Percentiles rank a stretch among this genome's conserved stretches.
Conservation (phyloP, 2,113 vertebrate species). For the Sminthopsis crassicaudata region DNA sequence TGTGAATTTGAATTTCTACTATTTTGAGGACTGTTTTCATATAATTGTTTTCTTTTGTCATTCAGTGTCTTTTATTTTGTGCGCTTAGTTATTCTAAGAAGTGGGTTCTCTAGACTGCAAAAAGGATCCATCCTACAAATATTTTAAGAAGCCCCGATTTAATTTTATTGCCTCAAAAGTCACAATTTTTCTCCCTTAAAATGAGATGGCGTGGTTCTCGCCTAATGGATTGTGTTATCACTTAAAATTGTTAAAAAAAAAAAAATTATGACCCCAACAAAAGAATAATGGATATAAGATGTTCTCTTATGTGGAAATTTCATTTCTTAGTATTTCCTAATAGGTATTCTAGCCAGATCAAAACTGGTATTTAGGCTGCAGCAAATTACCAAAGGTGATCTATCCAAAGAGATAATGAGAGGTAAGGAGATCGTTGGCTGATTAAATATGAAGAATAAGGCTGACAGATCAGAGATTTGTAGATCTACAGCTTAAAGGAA, state of each 20-base stretch:
- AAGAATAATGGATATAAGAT: not conserved
- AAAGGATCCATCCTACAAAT: not conserved
- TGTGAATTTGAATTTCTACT: not conserved
- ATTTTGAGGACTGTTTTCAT: not conserved
- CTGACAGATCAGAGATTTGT: not conserved
- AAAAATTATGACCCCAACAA: not conserved
- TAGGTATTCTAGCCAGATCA: not conserved
- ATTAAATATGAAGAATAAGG: not conserved
- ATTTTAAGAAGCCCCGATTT: not conserved
- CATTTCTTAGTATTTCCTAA: not conserved
- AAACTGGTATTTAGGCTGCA: not conserved
- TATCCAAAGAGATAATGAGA: not conserved
- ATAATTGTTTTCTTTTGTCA: not conserved
- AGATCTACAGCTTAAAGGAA: not conserved
- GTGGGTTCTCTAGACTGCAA: not conserved
- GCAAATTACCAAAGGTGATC: not conserved
- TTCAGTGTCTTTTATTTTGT: not conserved
- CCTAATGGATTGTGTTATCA: not conserved
- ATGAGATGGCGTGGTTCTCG: not conserved
- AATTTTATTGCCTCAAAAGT: not conserved
- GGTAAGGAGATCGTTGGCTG: not conserved
- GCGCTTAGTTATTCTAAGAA: not conserved
- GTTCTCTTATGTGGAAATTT: not conserved
- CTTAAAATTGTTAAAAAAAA: not conserved
- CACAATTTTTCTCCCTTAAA: not conserved